phyloP scores from a whole-genome alignment of 1,140 invertebrate species.

The Cyphomyrmex costatus region DNA sequence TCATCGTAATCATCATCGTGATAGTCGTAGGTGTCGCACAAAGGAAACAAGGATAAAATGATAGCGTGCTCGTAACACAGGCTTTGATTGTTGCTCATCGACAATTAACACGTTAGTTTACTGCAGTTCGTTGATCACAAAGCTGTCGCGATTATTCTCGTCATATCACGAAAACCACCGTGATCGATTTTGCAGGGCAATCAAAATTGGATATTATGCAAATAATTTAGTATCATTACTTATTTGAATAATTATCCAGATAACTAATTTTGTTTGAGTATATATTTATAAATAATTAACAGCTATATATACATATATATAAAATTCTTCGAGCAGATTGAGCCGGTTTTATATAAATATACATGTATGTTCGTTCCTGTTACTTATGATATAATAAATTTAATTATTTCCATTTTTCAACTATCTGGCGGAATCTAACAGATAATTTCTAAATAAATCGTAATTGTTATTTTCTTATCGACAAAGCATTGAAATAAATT shows the following conservation, averaged over 20 bases:
- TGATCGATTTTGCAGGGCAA: neutral
- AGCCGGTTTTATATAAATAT: neutral
- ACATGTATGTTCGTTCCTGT: neutral
- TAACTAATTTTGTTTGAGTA: neutral
- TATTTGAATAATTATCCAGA: neutral
- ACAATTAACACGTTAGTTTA: constrained; percentile 64
- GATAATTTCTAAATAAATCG: neutral
- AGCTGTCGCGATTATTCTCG: constrained; percentile 34
- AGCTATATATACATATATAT: neutral
- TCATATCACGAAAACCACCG: neutral
- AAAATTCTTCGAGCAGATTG: neutral
- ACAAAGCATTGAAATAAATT: neutral
- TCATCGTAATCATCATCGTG: constrained; percentile 28
- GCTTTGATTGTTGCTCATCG: constrained; percentile 66
- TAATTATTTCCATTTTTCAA: neutral
- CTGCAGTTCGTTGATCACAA: constrained; percentile 1
- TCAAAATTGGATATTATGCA: constrained; percentile 7
- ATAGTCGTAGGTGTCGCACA: constrained; percentile 25
- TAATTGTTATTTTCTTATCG: neutral
- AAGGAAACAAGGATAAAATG: constrained; percentile 63
- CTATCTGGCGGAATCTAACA: neutral
- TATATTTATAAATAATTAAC: neutral
- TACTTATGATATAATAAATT: neutral
- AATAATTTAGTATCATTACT: neutral
- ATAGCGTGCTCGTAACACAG: constrained; percentile 40